Evolutionary conservation across 2,113 vertebrate species (phyloP), one percentile per base, ranked within the genome.

Genomic region (Pangasianodon gigas): DNA sequence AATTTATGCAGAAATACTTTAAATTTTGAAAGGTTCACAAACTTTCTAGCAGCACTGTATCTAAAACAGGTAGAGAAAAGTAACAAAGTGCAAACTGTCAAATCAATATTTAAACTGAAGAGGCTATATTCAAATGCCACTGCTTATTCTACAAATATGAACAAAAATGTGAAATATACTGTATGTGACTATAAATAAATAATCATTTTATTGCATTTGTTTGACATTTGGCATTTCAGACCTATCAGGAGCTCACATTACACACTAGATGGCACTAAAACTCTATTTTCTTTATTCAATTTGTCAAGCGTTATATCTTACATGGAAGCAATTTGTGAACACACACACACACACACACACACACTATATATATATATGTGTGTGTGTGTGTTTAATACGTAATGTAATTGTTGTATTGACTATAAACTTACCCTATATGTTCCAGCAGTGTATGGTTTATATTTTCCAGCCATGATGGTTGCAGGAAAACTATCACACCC

Each of bases 251-350:
- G 83, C 44, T 21, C 32, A 84, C 0, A 77, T 24, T 54, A n/a
- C 26, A 41, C 90, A 75, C 87, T 65, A 91, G 87, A 89, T 89
- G 77, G 83, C 83, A 65, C 52, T 89, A 56, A 89, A 82, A n/a
- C 21, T 48, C 37, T 32, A 52, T 56, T 60, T n/a, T 48, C 11
- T 67, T 58, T 4, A 29, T 65, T 62, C 29, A 85, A 11, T 80
- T 75, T 46, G 71, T 24, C 71, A 75, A 10, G 2, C 19, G 16
- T 44, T 41, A 74, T 44, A 75, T 75, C 67, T 71, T 41, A 77
- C 24, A 2, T 51, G 24, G 9, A 26, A 79, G 44, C 29, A 48
- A 26, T 13, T 79, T 46, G 19, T 37, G 37, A 37, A 37, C 1
- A 37, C 37, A 37, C 37, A 37, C 37, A 37, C 37, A 37, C 37